Evolutionary conservation across 1,140 invertebrate genomes (phyloP).

Genomic region (Sycophaga agraensis): DNA sequence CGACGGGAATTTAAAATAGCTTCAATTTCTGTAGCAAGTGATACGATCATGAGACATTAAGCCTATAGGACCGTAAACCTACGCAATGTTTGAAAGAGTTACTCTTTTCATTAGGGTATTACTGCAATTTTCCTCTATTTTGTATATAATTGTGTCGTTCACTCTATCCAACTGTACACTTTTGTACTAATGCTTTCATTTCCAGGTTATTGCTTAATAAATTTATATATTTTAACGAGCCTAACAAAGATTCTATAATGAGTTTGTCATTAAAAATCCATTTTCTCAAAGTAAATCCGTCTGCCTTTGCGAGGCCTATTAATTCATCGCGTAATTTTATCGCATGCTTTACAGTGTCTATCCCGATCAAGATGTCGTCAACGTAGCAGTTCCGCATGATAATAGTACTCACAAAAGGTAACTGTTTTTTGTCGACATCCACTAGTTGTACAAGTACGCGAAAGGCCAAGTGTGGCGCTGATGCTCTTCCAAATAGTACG

Average conservation of each 20-base stretch:
- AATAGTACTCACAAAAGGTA: not conserved
- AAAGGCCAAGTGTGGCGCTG: not conserved
- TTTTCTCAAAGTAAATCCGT: constrained; percentile 4
- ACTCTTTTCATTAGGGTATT: not conserved
- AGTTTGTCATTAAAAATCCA: constrained; percentile 6
- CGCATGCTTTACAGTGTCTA: not conserved
- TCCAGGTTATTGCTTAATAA: not conserved
- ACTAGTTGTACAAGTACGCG: not conserved
- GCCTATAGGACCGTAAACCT: constrained; percentile 1
- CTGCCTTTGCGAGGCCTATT: too few species aligned
- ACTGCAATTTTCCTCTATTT: not conserved
- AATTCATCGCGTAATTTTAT: not conserved
- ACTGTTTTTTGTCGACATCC: not conserved
- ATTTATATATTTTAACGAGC: not conserved
- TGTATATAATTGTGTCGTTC: not conserved
- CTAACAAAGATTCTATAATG: not conserved
- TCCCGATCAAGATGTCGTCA: constrained; percentile 1
- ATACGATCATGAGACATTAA: constrained; percentile 15
- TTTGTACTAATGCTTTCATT: not conserved
- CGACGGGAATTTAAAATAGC: constrained; percentile 39
- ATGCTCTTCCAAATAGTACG: constrained; percentile 7
- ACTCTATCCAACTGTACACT: constrained; percentile 2
- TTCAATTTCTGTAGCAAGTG: constrained; percentile 34
- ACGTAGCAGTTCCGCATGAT: constrained; percentile 6
- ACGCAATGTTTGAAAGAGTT: constrained; percentile 5